phyloP scores from a whole-genome alignment of 37 sponge, comb jelly and placozoan genomes.

The Oscarella lobularis region DNA sequence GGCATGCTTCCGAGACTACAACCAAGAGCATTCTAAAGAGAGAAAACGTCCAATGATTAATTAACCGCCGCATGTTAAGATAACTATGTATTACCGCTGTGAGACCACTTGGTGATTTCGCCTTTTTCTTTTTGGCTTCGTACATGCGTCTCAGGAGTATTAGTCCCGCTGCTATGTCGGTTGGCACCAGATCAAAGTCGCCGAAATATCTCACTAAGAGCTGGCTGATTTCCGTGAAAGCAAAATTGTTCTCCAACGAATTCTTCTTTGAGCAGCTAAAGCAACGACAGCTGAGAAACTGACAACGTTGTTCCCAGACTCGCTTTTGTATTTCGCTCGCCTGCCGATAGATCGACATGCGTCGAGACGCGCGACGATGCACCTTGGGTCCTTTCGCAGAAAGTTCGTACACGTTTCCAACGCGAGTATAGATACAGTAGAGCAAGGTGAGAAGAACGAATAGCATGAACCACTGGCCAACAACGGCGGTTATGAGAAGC shows the following conservation, averaged over 20 bases:
- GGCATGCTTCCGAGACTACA: too few species aligned
- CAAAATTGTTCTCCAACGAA: neutral
- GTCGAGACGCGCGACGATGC: neutral
- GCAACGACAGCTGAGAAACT: neutral
- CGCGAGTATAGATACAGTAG: neutral
- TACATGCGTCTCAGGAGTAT: slow-evolving; percentile 63
- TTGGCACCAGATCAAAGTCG: slow-evolving; percentile 61
- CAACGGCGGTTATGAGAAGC: neutral
- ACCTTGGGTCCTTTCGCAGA: neutral
- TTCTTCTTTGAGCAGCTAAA: neutral
- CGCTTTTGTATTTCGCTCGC: neutral
- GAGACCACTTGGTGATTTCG: too few species aligned
- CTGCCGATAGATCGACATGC: neutral
- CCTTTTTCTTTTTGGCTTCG: slow-evolving; percentile 11
- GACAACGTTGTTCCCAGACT: neutral
- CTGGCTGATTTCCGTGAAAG: neutral
- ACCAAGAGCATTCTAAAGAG: too few species aligned
- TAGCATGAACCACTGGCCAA: neutral
- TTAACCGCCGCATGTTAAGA: too few species aligned
- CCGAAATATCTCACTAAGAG: slow-evolving; percentile 14
- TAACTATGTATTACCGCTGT: too few species aligned
- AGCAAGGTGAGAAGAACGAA: neutral
- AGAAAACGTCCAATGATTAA: too few species aligned
- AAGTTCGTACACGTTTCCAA: neutral
- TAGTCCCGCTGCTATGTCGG: slow-evolving; percentile 77